These are phyloP conservation scores for Pterophyllum scalare DNA, from an alignment of 2,113 vertebrate genomes.

Conservation along the genomic window DNA sequence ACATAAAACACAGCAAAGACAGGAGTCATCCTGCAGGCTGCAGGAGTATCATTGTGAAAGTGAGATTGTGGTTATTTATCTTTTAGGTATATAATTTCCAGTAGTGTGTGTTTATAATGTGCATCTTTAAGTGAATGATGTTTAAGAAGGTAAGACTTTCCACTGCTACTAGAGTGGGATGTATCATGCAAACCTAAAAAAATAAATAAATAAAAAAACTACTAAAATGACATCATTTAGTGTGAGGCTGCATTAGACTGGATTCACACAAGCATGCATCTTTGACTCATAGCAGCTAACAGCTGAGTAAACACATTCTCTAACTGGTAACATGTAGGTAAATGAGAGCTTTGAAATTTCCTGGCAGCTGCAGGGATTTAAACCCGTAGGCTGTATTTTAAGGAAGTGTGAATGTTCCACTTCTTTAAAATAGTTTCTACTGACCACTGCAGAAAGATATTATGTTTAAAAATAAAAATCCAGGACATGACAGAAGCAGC, in stretches of 20 bases:
- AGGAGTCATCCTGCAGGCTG: neutral
- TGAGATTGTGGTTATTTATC: neutral
- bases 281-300: constrained; percentile 3
- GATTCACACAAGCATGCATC: neutral
- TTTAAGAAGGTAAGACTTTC: neutral
- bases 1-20: neutral
- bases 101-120: neutral
- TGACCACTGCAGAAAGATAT: constrained; percentile 16
- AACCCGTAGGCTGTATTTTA: constrained; percentile 19
- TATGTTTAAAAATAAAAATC: constrained; percentile 33
- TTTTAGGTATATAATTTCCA: neutral
- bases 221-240: neutral
- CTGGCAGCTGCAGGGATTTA: neutral
- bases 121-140: neutral
- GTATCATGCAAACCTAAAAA: neutral
- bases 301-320: neutral
- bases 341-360: neutral
- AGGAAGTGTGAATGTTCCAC: constrained; percentile 40
- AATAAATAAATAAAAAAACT: neutral
- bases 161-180: neutral
- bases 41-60: neutral
- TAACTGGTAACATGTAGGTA: neutral
- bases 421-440: constrained; percentile 56
- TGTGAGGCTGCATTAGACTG: neutral
- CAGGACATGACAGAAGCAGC: constrained; percentile 39